Conservation (phyloP, 2,113 vertebrate species). For the Pao palembangensis region DNA sequence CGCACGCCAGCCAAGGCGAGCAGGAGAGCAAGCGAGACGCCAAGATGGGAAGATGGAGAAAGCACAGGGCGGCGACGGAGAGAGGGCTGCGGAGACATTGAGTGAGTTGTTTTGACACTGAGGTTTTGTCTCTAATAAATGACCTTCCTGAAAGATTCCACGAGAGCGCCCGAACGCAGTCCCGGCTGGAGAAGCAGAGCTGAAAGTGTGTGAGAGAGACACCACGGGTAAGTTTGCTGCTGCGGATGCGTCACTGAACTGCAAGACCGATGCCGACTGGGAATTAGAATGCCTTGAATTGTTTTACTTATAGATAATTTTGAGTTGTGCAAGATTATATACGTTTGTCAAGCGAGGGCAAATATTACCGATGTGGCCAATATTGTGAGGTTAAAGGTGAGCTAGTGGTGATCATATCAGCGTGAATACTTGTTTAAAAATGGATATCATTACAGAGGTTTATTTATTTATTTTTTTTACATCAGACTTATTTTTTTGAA, state of each 20-base stretch:
- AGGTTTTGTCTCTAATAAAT: conserved; percentile 30
- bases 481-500: background rate
- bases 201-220: conserved; percentile 26
- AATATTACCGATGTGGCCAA: too few relatives aligned
- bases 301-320: background rate
- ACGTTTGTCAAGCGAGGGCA: too few relatives aligned
- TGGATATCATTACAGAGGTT: background rate
- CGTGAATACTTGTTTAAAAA: background rate
- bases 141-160: conserved; percentile 37
- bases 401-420: too few relatives aligned
- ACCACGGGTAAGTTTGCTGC: conserved; percentile 56
- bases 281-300: background rate
- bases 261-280: background rate
- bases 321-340: too few relatives aligned
- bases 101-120: conserved; percentile 33
- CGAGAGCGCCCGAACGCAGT: conserved; percentile 27
- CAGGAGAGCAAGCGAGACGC: conserved; percentile 60
- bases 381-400: too few relatives aligned
- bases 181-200: conserved; percentile 33
- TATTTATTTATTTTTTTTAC: too few relatives aligned
- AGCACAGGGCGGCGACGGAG: conserved; percentile 31
- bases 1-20: conserved; percentile 49
- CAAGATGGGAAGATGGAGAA: conserved; percentile 60
- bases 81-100: background rate
- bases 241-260: conserved; percentile 5